Percentiles rank a stretch among this genome's conserved stretches.
phyloP scores from a whole-genome alignment of 2,113 vertebrate species.

The Cairina moschata region DNA sequence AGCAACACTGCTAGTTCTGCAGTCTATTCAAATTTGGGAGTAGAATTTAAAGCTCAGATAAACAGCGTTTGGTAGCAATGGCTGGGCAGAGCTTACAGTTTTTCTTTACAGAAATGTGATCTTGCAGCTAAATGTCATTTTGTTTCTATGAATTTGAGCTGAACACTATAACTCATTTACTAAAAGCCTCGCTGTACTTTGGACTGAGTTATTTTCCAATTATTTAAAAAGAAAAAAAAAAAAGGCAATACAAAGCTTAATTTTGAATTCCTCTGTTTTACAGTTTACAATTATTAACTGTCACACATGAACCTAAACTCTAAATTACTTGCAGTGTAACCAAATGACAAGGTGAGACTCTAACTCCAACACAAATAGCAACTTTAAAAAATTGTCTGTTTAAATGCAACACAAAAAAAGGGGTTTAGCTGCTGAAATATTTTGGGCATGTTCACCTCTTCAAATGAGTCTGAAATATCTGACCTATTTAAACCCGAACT shows the following conservation, averaged over 20 bases:
- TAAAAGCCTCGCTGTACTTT: background rate
- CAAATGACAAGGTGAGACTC: slow-evolving; percentile 24
- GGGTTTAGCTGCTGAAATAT: slow-evolving; percentile 47
- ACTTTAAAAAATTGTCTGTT: background rate
- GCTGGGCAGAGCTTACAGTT: slow-evolving; percentile 24
- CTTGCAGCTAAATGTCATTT: slow-evolving; percentile 11
- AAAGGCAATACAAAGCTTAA: background rate
- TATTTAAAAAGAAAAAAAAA: background rate
- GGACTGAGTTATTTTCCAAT: background rate
- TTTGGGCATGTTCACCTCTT: slow-evolving; percentile 37
- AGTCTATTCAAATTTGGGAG: slow-evolving; percentile 62
- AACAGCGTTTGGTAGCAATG: slow-evolving; percentile 39
- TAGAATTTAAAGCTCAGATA: slow-evolving; percentile 54
- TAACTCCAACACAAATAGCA: slow-evolving; percentile 27
- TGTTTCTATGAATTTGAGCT: slow-evolving; percentile 3
- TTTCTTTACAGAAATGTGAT: slow-evolving; percentile 39
- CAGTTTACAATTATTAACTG: slow-evolving; percentile 21
- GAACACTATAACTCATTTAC: background rate
- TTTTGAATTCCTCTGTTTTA: background rate
- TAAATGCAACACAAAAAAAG: background rate
- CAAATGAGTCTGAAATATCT: slow-evolving; percentile 39
- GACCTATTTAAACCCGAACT: slow-evolving; percentile 1
- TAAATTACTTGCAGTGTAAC: background rate
- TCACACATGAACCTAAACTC: background rate
- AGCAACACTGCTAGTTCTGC: slow-evolving; percentile 43